These are phyloP conservation scores for Spodoptera exigua DNA, from an alignment of 2,888 invertebrate genomes.

Conservation along the genomic window DNA sequence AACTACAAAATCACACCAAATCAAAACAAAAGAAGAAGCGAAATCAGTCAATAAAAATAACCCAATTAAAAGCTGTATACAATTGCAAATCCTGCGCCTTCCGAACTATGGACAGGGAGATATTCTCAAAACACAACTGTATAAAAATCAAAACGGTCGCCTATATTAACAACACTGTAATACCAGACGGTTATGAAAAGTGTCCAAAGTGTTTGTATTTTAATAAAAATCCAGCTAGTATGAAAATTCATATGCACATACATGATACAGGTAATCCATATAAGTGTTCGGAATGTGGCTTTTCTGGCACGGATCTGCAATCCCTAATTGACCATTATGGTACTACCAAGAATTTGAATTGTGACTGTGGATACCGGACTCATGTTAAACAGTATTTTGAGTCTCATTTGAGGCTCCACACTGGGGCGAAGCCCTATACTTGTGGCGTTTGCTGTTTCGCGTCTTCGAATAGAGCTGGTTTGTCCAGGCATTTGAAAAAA, in stretches of 20 bases:
- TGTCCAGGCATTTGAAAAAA: slow-evolving; percentile 36
- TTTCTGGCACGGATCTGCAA: slow-evolving; percentile 31
- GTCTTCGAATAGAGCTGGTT: not conserved
- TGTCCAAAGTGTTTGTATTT: slow-evolving; percentile 40
- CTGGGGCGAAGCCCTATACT: slow-evolving; percentile 14
- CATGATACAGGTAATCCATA: slow-evolving; percentile 38
- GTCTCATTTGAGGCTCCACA: slow-evolving; percentile 24
- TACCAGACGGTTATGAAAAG: slow-evolving; percentile 15
- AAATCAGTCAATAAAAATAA: slow-evolving; percentile 36
- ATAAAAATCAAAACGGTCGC: not conserved
- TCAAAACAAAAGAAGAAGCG: not conserved
- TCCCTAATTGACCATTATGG: slow-evolving; percentile 39
- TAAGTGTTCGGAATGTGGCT: slow-evolving; percentile 48
- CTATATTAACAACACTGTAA: slow-evolving; percentile 3
- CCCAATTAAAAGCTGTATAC: slow-evolving; percentile 43
- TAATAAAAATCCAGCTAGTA: slow-evolving; percentile 16
- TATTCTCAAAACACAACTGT: slow-evolving; percentile 30
- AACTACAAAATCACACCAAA: not conserved
- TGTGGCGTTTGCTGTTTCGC: slow-evolving; percentile 40
- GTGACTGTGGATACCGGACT: slow-evolving; percentile 37
- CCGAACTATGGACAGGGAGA: slow-evolving; percentile 31
- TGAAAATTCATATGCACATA: slow-evolving; percentile 46
- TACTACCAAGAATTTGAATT: slow-evolving; percentile 25
- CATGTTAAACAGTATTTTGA: slow-evolving; percentile 42
- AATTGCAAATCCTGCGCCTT: slow-evolving; percentile 47